phyloP scores from a whole-genome alignment of 2,797 vertebrate genomes.

The Smutsia gigantea region DNA sequence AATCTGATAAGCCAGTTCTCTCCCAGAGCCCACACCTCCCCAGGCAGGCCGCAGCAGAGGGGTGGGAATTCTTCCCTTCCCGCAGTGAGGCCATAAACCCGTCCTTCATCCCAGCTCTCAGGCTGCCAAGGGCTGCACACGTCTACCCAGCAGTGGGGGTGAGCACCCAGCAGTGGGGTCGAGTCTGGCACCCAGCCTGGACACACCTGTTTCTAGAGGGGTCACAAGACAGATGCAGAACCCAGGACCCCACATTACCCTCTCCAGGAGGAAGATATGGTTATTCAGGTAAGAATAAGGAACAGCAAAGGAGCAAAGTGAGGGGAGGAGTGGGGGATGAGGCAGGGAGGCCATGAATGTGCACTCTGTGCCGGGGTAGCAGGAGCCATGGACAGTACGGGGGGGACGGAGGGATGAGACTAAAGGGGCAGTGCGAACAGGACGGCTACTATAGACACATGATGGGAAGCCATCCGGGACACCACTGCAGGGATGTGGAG shows the following conservation, averaged over 20 bases:
- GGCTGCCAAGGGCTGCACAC: not conserved
- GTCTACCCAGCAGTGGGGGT: not conserved
- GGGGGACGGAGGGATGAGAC: not conserved
- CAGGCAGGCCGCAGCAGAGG: not conserved
- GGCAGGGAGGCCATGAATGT: fast-evolving
- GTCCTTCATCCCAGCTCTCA: not conserved
- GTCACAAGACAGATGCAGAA: not conserved
- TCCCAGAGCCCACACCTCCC: not conserved
- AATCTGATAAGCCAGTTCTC: not conserved
- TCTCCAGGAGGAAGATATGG: not conserved
- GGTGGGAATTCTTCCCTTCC: conserved; percentile 6
- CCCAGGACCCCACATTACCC: not conserved
- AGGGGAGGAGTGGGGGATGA: not conserved
- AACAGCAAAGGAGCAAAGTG: no score
- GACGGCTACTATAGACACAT: not conserved
- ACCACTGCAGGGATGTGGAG: not conserved
- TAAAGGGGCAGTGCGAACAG: not conserved
- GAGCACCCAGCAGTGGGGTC: not conserved
- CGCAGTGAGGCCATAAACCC: not conserved
- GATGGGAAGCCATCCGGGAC: not conserved
- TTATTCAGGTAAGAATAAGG: not conserved
- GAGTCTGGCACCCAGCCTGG: not conserved
- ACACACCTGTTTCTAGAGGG: not conserved
- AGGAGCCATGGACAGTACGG: fast-evolving
- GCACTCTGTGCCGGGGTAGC: not conserved